A percentile compares a stretch with the other conserved stretches of the same genome.
phyloP scores from a whole-genome alignment of 2,888 invertebrate genomes.

The Phortica okadai region DNA sequence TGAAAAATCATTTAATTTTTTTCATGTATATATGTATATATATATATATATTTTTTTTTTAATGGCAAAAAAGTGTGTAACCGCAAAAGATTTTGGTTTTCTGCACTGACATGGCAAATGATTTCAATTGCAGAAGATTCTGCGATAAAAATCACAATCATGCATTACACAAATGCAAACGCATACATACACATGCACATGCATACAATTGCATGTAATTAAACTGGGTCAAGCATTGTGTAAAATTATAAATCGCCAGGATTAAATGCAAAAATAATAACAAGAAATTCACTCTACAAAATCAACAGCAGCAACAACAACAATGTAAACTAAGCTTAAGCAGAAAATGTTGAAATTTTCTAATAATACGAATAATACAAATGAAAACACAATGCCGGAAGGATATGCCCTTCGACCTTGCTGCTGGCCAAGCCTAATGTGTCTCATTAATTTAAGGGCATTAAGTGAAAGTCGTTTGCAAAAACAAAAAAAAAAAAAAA shows the following conservation, averaged over 20 bases:
- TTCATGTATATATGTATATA: not conserved
- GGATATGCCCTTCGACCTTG: too few relatives aligned
- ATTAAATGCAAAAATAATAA: slow-evolving; percentile 22
- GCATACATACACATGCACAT: not conserved
- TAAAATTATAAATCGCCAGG: slow-evolving; percentile 21
- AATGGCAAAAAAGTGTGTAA: slow-evolving; percentile 23
- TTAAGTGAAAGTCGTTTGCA: not conserved
- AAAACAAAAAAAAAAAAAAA: too few relatives aligned
- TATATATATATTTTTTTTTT: not conserved
- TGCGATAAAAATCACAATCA: not conserved
- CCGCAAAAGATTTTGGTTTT: slow-evolving; percentile 26
- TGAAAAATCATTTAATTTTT: slow-evolving; percentile 34
- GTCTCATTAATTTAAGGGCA: slow-evolving; percentile 56
- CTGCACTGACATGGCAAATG: slow-evolving; percentile 14
- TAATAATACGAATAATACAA: too few relatives aligned
- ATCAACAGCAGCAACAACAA: not conserved
- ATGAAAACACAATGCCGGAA: too few relatives aligned
- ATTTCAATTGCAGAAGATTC: slow-evolving; percentile 2
- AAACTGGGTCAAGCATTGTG: slow-evolving; percentile 18
- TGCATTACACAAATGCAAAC: not conserved
- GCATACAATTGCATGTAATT: not conserved
- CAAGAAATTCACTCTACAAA: slow-evolving; percentile 8
- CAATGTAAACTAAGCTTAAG: too few relatives aligned
- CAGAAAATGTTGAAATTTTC: too few relatives aligned
- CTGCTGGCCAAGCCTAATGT: not conserved